phyloP scores from a whole-genome alignment of 2,113 vertebrate species.

The Cricetomys ansorgei region DNA sequence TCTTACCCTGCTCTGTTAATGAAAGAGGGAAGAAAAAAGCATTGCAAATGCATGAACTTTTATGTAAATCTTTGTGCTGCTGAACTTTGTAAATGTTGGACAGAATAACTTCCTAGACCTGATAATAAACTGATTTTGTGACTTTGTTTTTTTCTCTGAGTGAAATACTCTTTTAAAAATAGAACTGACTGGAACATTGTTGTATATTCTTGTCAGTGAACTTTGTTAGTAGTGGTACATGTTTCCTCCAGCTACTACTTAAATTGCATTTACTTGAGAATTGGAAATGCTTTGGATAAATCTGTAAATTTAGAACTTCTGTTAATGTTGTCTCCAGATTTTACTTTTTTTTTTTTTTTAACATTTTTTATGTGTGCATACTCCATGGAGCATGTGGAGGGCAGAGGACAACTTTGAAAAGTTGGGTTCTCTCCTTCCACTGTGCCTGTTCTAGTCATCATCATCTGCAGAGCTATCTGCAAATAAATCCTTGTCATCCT shows the following conservation, averaged over 20 bases:
- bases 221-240: neutral
- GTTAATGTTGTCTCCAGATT: neutral
- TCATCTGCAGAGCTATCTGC: neutral
- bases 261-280: constrained; percentile 19
- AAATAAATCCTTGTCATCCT: neutral
- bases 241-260: neutral
- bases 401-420: neutral
- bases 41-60: neutral
- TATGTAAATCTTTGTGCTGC: neutral
- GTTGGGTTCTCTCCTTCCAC: neutral
- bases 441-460: neutral
- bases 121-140: neutral
- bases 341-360: neutral
- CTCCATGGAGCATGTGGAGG: neutral
- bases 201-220: neutral
- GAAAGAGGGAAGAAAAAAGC: neutral
- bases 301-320: constrained; percentile 19
- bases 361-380: neutral
- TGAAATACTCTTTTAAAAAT: neutral
- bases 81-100: constrained; percentile 21
- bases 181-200: neutral
- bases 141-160: constrained; percentile 8
- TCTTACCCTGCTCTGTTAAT: neutral
- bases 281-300: constrained; percentile 10
- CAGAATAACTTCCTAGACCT: constrained; percentile 12